Evolutionary conservation across 2,888 invertebrate genomes (phyloP).

Genomic region (Esperia sulphurella): DNA sequence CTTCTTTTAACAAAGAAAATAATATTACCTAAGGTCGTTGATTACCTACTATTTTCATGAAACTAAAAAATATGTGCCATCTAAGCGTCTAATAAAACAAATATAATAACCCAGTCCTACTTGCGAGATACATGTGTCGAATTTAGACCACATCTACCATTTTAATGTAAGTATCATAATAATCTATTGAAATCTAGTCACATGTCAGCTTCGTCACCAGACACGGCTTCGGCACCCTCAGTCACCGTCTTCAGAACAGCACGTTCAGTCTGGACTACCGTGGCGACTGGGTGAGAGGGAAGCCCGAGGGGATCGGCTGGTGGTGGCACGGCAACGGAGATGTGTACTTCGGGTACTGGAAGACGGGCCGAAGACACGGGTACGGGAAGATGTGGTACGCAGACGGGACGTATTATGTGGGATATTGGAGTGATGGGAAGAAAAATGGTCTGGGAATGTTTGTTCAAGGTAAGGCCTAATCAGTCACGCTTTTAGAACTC

Average conservation of each 20-base stretch:
- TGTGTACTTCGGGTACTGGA: slow-evolving; percentile 80
- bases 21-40: too few species aligned
- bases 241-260: slow-evolving; percentile 52
- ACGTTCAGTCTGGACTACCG: slow-evolving; percentile 71
- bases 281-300: slow-evolving; percentile 80
- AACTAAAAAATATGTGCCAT: too few species aligned
- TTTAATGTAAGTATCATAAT: too few species aligned
- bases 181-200: not conserved
- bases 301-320: slow-evolving; percentile 78
- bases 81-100: too few species aligned
- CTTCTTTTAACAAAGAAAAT: too few species aligned
- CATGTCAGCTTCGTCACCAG: slow-evolving; percentile 24
- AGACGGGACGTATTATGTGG: slow-evolving; percentile 80
- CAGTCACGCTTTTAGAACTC: too few species aligned
- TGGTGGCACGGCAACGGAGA: slow-evolving; percentile 77
- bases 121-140: too few species aligned
- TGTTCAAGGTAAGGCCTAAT: slow-evolving; percentile 52
- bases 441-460: slow-evolving; percentile 76
- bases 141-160: too few species aligned
- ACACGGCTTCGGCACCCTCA: slow-evolving; percentile 80
- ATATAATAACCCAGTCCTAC: too few species aligned
- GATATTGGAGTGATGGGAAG: slow-evolving; percentile 75
- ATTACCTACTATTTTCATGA: too few species aligned
- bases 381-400: slow-evolving; percentile 82
- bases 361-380: slow-evolving; percentile 70